Evolutionary conservation across 2,888 invertebrate species (phyloP), one percentile per base, ranked within the genome.

Genomic region (Phymatocera aterrima): DNA sequence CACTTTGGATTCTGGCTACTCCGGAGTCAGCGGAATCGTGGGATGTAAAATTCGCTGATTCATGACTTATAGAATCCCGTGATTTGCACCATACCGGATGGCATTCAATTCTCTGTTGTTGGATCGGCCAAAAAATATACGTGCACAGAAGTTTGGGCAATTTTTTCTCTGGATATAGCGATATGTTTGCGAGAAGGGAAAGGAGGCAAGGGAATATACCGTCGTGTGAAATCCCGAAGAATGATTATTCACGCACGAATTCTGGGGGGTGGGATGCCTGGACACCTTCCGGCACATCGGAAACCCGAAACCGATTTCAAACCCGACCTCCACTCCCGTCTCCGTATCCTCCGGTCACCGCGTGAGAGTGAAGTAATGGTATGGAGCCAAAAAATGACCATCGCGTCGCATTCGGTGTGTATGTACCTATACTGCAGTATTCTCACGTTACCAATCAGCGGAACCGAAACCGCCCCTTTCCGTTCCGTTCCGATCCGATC

Each of bases 361-460:
- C 37, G 18, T 21, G 37, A 64, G 34, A 64, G 64, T 64, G 64
- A 64, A 40, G 40, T 43, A 28, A 24, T 60, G 8, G 2, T 12
- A 28, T 28, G 8, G 8, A 60, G 57, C 24, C 21, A 57, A 24
- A 60, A 21, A 64, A 64, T 10, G 34, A 18, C 34, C n/a, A 18
- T 43, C 12, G 12, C 43, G n/a, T n/a, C 12, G 43, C 43, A 6
- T 43, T 43, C 43, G 43, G 18, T 64, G 51, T 40, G 40, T 40
- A 40, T 12, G 12, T 21, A 28, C n/a, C n/a, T n/a, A 43, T 43
- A 43, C 43, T 12, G 0, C 21, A 18, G 37, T 8, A 37, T 34
- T 21, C n/a, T 64, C 61, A 37, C 61, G 61, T 64, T 64, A 64
- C 61, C 61, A 68, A 68, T 43, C 43, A 68, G 15, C 40, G 68